phyloP scores from a whole-genome alignment of 1,140 invertebrate genomes.

The Drosophila grimshawi region DNA sequence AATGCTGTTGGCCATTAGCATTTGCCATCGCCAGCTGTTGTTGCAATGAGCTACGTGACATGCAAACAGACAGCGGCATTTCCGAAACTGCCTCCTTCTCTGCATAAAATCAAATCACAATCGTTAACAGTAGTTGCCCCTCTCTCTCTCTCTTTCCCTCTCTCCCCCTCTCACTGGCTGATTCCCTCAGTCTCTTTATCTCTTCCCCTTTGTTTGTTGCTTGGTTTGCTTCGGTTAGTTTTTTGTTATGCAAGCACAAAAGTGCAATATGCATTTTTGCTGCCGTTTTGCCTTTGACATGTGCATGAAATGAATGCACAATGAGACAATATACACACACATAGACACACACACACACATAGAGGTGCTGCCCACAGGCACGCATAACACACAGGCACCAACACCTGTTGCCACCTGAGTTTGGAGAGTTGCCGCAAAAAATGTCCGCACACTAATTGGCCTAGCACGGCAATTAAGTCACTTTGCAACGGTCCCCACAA shows the following conservation, averaged over 20 bases:
- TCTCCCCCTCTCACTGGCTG: not conserved
- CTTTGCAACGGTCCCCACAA: constrained; percentile 18
- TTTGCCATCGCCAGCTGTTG: constrained; percentile 41
- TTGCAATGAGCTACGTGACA: constrained; percentile 55
- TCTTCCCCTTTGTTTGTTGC: constrained; percentile 5
- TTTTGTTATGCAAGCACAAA: constrained; percentile 32
- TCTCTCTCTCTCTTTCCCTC: not conserved
- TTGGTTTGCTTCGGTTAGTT: constrained; percentile 16
- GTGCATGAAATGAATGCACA: constrained; percentile 66
- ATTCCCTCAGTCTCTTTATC: not conserved
- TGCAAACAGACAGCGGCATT: constrained; percentile 32
- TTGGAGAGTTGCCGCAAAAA: constrained; percentile 14
- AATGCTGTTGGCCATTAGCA: constrained; percentile 38
- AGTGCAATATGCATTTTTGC: constrained; percentile 54
- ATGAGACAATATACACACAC: constrained; percentile 40
- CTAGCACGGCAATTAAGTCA: constrained; percentile 41
- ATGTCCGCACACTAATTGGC: constrained; percentile 61
- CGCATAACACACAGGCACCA: constrained; percentile 11
- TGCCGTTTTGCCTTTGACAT: constrained; percentile 43
- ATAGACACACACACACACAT: constrained; percentile 17
- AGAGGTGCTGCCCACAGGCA: not conserved
- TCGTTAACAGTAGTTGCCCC: constrained; percentile 22
- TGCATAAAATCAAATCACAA: constrained; percentile 54
- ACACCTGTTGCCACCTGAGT: constrained; percentile 58
- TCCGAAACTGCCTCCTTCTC: constrained; percentile 7